Base-by-base conservation (phyloP, 2,888 invertebrate species). In the Tholera decimalis region DNA sequence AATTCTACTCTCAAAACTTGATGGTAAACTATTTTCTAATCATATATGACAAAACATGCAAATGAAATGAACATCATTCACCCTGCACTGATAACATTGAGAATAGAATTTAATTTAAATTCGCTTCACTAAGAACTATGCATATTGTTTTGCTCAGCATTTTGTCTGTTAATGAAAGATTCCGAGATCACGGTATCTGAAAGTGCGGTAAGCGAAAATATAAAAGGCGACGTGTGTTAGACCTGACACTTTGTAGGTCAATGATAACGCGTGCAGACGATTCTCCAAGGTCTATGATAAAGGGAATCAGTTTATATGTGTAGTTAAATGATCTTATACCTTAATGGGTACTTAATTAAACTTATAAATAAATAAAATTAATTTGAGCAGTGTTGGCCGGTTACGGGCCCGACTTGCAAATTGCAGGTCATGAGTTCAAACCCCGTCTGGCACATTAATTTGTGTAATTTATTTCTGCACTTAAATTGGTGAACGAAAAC, bases 181-280 rank as follows among this genome's bases (percentile, higher is more conserved):
- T 59, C 60, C 49, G 26, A 49, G 61, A 49, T 74, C 55, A 50
- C n/a, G 11, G 15, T 28, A 53, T 71, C 41, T 54, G 4, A 50
- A 26, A 54, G 35, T 59, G 37, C 35, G 54, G 26, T 71, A 43
- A 63, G 54, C 30, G 20, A 51, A 39, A 58, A 60, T 61, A 58
- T 24, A 35, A 56, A 28, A 37, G 8, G 7, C 22, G 37, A 35
- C 1, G 0, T 18, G 33, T 26, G 35, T 20, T 64, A 44, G 53
- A 49, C 58, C 18, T 57, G 59, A 39, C 20, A 54, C 62, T 24
- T 47, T 57, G 56, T 46, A 24, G 76, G 76, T 76, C 75, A 63
- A 73, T 68, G 50, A 22, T 57, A 73, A 55, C 43, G 18, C 6
- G 67, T 56, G 73, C 57, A 74, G 79, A 78, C 75, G 13, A 9